A percentile compares a stretch with the other conserved stretches of the same genome.
phyloP scores from a whole-genome alignment of 2,797 vertebrate genomes.

The Ceryle rudis region DNA sequence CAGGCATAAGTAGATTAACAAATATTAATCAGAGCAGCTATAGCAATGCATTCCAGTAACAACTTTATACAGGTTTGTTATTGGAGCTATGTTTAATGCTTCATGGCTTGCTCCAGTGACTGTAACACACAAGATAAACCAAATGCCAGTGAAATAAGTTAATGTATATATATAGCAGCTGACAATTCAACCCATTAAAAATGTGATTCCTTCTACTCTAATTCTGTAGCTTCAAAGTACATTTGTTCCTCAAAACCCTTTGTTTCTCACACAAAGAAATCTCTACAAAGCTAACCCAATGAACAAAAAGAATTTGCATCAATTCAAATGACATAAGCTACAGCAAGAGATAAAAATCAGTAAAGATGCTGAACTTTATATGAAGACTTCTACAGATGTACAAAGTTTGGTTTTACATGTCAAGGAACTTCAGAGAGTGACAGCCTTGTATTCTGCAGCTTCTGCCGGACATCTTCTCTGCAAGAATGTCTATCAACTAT shows the following conservation, averaged over 20 bases:
- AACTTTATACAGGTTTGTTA: background rate
- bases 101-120: background rate
- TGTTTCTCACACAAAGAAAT: background rate
- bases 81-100: background rate
- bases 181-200: background rate
- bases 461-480: background rate
- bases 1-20: background rate
- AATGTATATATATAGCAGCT: constrained; percentile 3
- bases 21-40: background rate
- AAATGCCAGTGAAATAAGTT: constrained; percentile 1
- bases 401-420: background rate
- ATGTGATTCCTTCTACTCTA: background rate
- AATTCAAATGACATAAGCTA: background rate
- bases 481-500: background rate
- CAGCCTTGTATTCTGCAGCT: background rate
- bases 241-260: background rate
- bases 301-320: background rate
- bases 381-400: background rate
- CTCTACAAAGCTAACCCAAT: background rate
- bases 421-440: background rate
- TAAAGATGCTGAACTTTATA: background rate
- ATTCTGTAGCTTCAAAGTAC: background rate
- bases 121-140: background rate
- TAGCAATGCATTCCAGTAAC: background rate
- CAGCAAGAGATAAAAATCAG: background rate